Percentiles rank a stretch among this genome's conserved stretches.
Conservation (phyloP, 2,113 vertebrate genomes). For the Mesitornis unicolor region DNA sequence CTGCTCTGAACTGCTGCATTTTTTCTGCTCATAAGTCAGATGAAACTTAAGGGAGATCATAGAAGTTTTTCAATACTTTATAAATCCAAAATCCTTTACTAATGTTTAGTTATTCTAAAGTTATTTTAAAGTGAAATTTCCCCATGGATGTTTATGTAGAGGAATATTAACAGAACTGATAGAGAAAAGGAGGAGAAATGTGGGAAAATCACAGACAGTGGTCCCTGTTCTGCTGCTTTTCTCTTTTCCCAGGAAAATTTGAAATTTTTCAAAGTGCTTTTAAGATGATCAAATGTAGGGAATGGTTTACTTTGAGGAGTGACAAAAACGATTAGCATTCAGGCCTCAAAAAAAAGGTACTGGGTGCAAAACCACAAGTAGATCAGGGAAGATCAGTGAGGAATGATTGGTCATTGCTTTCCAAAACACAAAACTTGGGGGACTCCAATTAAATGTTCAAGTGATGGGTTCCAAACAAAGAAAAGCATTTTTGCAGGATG, state of each 20-base stretch:
- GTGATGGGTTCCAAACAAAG: neutral
- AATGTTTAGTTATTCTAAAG: neutral
- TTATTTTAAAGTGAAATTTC: neutral
- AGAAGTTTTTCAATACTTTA: neutral
- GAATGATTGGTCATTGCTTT: neutral
- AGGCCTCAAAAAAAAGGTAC: neutral
- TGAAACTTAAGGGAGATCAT: neutral
- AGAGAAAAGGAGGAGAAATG: neutral
- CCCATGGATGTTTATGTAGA: neutral
- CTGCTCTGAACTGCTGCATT: neutral
- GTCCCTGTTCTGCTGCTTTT: neutral
- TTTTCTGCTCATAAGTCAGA: neutral
- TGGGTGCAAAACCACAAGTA: neutral
- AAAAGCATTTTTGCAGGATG: neutral
- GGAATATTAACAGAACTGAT: neutral
- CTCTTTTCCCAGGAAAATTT: neutral
- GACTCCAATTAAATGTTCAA: neutral
- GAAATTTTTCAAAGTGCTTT: neutral
- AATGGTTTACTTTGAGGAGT: neutral
- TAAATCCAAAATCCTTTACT: neutral
- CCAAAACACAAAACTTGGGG: neutral
- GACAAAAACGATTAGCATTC: neutral
- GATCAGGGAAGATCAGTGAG: neutral
- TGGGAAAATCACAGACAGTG: neutral
- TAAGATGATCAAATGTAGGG: neutral